Evolutionary conservation across 64 coral and sea anemone species (phyloP), one percentile per base, ranked within the genome.

Genomic region (Porites lutea): DNA sequence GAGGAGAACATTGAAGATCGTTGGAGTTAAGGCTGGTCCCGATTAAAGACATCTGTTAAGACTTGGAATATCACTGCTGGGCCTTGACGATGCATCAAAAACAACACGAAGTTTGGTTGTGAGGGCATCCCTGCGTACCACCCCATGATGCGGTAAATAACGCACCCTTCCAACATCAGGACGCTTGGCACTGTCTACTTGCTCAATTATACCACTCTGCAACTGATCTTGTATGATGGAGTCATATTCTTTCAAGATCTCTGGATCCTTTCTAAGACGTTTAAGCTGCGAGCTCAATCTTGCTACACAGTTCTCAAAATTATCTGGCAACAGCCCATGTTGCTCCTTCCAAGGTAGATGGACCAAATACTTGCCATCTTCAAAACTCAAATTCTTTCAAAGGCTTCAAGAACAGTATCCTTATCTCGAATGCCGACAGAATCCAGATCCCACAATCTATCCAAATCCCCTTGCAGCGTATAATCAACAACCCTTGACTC

Each of bases 81-180:
- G 21, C 63, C 59, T 90, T 22, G 77, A 59, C 10, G 73, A 79
- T 5, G 89, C 89, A 84, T 91, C 89, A 62, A 59, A 79, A 8
- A 83, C 79, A 23, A 91, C 57, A 70, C 89, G 81, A 48, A 91
- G 12, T 59, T 91, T 84, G 7, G 79, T 91, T 52, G 79, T 37
- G 1, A 37, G 27, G 27, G 27, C 27, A 37, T 37, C 27, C 27
- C 27, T 37, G 27, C 27, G 27, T 37, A 37, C 27, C 27, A 37
- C 27, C 27, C 27, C 27, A 37, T 37, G 27, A 37, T 37, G 27
- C 27, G 27, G 27, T 37, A 37, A 37, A 37, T 37, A 37, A 37
- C 1, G 27, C 27, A 37, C 27, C 27, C 27, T 37, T 37, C 27
- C 27, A 37, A 37, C 27, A 37, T 37, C 27, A 37, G 27, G 27